These are phyloP conservation scores for Paramormyrops kingsleyae DNA, from an alignment of 2,113 vertebrate genomes.

Conservation along the genomic window DNA sequence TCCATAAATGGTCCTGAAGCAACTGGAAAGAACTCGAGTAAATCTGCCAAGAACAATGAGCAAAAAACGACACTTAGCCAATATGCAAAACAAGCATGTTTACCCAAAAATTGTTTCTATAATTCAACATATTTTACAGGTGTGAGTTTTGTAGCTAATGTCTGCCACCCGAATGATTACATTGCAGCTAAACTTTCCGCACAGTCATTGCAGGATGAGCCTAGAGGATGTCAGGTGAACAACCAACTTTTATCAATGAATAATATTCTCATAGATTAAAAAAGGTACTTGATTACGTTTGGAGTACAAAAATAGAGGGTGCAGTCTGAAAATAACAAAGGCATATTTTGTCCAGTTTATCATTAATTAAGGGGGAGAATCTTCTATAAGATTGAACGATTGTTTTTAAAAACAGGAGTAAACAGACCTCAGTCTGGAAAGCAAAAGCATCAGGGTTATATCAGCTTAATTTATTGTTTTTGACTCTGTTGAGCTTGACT, in stretches of 20 bases:
- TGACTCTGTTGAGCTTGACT: neutral
- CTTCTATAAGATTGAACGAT: neutral
- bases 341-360: neutral
- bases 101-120: neutral
- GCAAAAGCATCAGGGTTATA: neutral
- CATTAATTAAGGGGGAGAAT: neutral
- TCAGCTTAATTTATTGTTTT: neutral
- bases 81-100: constrained; percentile 3
- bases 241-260: neutral
- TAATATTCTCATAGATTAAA: neutral
- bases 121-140: neutral
- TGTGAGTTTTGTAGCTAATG: neutral
- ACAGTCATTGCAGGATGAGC: neutral
- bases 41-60: constrained; percentile 4
- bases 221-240: neutral
- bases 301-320: neutral
- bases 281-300: neutral
- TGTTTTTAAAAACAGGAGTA: neutral
- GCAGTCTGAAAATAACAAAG: neutral
- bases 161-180: neutral
- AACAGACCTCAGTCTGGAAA: neutral
- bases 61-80: neutral
- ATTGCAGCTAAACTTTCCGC: neutral
- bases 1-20: neutral
- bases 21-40: neutral